Evolutionary conservation across 2,113 vertebrate species (phyloP), one percentile per base, ranked within the genome.

Genomic region (Halichoerus grypus): DNA sequence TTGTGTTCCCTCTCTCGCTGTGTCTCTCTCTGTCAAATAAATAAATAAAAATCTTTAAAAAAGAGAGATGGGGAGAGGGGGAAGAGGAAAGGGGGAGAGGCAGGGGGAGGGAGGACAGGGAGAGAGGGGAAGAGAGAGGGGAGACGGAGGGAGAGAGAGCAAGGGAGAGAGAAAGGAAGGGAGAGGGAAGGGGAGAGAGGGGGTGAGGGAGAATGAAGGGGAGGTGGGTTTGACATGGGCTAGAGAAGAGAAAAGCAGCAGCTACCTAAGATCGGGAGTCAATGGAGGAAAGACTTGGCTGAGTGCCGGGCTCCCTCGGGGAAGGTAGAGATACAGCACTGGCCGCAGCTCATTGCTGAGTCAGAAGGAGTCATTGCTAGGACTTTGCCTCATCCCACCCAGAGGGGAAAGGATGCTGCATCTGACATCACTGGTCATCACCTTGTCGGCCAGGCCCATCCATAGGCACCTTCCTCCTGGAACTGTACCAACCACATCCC

Each of bases 361-460:
- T 76, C 49, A 79, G 63, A 74, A 77, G 84, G 13, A 51, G 55
- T 9, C 76, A 4, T 8, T 13, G 24, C n/a, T 5, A 77, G 87
- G 74, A 93, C 42, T 15, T 91, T 89, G 86, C 95, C 86, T 88
- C 90, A 69, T 14, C 0, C 0, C 91, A 82, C 28, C 59, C 80
- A 92, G 57, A 93, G 18, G 46, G 95, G 80, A 91, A 4, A 84
- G 53, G 42, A 42, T 63, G 51, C 74, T 81, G 63, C 79, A 84
- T 94, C 97, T 83, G 94, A 57, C 89, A 53, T 1, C 84, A 16
- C 67, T 83, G 87, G 88, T 42, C 63, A 90, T 84, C 92, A 71
- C 83, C 82, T 82, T 80, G 97, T 63, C 2, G 39, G 39, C n/a
- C 89, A 80, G 61, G 12, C 14, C 55, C 81, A 79, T 51, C 93